Conservation (phyloP, 2,797 vertebrate species). For the Cyclopterus lumpus region DNA sequence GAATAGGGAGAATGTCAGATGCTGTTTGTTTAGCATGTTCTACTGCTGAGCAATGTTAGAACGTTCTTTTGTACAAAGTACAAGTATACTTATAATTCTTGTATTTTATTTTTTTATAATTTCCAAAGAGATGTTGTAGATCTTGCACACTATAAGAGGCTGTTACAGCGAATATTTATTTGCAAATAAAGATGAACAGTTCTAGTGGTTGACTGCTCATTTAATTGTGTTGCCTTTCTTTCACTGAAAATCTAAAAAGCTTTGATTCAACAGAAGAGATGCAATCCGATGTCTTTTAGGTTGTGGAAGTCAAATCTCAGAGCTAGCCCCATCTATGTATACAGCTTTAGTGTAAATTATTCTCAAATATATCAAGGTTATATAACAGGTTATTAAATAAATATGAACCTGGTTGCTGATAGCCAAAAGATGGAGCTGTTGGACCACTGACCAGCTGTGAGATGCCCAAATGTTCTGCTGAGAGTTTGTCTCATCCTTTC, state of each 20-base stretch:
- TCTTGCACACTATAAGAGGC: conserved; percentile 93
- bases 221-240: conserved; percentile 46
- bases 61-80: conserved; percentile 98
- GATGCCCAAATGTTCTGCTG: background rate
- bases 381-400: too few species aligned
- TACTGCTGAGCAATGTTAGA: conserved; percentile 96
- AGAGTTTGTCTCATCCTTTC: background rate
- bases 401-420: background rate
- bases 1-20: conserved; percentile 81
- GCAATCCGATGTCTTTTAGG: background rate
- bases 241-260: background rate
- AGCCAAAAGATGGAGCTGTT: conserved; percentile 70
- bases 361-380: background rate
- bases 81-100: conserved; percentile 94
- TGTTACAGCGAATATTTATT: conserved; percentile 94
- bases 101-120: conserved; percentile 99
- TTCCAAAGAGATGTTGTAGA: conserved; percentile 97
- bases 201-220: conserved; percentile 83
- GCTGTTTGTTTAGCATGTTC: conserved; percentile 96
- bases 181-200: conserved; percentile 96
- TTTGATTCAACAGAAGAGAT: background rate
- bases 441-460: conserved; percentile 16
- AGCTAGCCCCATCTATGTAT: background rate
- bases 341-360: background rate
- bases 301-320: background rate